These are phyloP conservation scores for Siniperca undulata DNA, from an alignment of 2,797 vertebrate genomes.

Conservation along the genomic window DNA sequence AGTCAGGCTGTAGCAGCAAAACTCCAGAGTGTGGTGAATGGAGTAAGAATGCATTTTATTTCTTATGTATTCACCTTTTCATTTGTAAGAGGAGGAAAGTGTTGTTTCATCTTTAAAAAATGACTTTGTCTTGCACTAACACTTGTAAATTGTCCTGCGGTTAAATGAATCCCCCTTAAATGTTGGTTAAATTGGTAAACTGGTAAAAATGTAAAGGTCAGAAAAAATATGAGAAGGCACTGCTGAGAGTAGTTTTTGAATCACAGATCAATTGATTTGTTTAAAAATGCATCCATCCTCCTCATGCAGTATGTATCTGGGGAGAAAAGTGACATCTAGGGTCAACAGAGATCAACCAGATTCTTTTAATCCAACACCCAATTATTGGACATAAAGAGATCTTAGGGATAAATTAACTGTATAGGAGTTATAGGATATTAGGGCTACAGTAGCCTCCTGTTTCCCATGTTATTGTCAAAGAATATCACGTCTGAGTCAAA, in stretches of 20 bases:
- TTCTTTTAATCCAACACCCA: neutral
- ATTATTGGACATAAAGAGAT: neutral
- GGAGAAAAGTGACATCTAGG: neutral
- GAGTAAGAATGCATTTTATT: neutral
- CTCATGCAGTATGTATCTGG: neutral
- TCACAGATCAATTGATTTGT: neutral
- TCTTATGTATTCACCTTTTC: neutral
- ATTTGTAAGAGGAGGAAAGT: neutral
- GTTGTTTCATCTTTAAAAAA: neutral
- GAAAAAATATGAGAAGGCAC: neutral
- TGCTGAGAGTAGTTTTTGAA: neutral
- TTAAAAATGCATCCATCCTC: neutral
- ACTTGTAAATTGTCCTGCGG: neutral
- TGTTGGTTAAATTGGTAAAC: neutral
- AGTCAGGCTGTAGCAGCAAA: neutral
- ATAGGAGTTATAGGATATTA: neutral
- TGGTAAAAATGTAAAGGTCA: neutral
- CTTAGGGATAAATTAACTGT: neutral
- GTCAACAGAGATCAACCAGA: neutral
- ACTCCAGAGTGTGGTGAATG: neutral
- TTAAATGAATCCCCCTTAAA: neutral
- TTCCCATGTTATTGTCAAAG: conserved; percentile 13
- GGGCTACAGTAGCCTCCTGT: neutral
- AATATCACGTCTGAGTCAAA: conserved; percentile 23
- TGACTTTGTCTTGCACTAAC: neutral